Evolutionary conservation across 2,888 invertebrate genomes (phyloP).

Genomic region (Cetonia aurata): DNA sequence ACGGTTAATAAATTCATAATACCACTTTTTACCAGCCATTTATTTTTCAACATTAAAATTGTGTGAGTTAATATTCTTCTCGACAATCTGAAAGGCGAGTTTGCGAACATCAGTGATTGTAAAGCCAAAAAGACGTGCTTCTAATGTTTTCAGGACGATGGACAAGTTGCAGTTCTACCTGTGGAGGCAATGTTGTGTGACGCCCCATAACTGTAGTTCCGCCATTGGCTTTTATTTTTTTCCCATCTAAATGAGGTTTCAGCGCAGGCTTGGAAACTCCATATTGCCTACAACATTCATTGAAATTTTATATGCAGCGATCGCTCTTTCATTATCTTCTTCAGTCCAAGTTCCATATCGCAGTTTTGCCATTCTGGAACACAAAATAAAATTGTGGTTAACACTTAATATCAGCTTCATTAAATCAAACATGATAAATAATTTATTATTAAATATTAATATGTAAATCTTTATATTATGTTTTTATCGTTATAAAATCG

Average conservation of each 20-base stretch:
- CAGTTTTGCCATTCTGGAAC: background rate
- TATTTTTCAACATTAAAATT: slow-evolving; percentile 48
- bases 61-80: slow-evolving; percentile 57
- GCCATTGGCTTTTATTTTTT: no score
- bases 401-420: no score
- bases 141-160: background rate
- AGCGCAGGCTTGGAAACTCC: background rate
- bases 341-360: slow-evolving; percentile 4
- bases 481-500: no score
- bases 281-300: slow-evolving; percentile 6
- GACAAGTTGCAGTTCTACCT: background rate
- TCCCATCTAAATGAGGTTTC: background rate
- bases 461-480: no score
- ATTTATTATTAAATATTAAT: no score
- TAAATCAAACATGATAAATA: no score
- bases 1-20: slow-evolving; percentile 68
- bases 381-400: no score
- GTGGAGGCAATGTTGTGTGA: no score
- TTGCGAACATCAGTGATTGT: slow-evolving; percentile 1
- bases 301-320: slow-evolving; percentile 7
- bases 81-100: slow-evolving; percentile 69
- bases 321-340: background rate
- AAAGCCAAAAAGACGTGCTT: slow-evolving; percentile 2
- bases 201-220: no score
- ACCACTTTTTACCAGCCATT: slow-evolving; percentile 71